Evolutionary conservation across 1,140 invertebrate genomes (phyloP), one percentile per base, ranked within the genome.

Genomic region (Odontomachus brunneus): DNA sequence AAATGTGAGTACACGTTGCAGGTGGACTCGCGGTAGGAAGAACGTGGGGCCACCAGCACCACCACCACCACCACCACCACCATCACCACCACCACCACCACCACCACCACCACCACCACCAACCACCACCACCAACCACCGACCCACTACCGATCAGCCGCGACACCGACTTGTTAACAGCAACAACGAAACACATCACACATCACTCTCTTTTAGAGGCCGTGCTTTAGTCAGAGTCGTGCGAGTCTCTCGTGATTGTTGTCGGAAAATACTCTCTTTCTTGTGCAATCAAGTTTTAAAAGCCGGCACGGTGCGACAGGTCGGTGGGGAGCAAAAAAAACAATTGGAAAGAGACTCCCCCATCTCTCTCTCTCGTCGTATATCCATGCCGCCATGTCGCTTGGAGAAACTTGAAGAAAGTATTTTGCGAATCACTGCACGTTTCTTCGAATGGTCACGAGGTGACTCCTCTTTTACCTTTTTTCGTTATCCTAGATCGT

Each of bases 1-100:
- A 92, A 91, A 92, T 87, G 89, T 90, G 89, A 92, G 91, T 92
- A 91, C 88, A 83, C 81, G 60, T 84, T 60, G 51, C 75, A 55
- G 75, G 84, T 33, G 74, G 75, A 84, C 33, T 48, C 69, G 51
- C 65, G 57, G 80, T 69, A 33, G 69, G 73, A 84, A 88, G 85
- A 82, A 44, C 38, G 38, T 44, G 38, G 38, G 38, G 38, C 38
- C 38, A 44, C 38, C 38, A 33, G 29, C 9, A 44, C n/a, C 15
- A 51, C 19, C 66, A 44, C 29, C 29, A 33, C 5, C 29, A 33
- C 29, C 29, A 33, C 29, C 29, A 33, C 29, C 29, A 33, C 29
- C 29, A 55, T 48, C n/a, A 62, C 29, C 29, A 60, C 26, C 49
- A 51, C 19, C 66, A 44, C 38, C 38, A 44, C 9, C 9, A 3